Evolutionary conservation across 2,888 invertebrate species (phyloP).

Genomic region (Neria commutata): DNA sequence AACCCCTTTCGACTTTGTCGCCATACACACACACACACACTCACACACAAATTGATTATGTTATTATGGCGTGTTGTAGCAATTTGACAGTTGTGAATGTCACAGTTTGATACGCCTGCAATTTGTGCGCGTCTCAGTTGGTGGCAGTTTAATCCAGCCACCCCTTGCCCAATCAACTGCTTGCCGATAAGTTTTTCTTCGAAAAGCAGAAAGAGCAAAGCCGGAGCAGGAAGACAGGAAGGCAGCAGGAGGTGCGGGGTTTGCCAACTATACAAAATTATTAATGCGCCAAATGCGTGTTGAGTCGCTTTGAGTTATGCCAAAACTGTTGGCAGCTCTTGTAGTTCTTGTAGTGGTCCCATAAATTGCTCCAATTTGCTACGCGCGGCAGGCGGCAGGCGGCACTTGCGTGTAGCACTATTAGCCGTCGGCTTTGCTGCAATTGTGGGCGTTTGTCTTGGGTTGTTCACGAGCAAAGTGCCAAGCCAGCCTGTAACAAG

Average conservation of each 20-base stretch:
- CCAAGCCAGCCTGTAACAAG: too few relatives aligned
- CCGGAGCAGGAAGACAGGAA: background rate
- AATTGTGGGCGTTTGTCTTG: too few relatives aligned
- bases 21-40: too few relatives aligned
- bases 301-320: background rate
- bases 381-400: too few relatives aligned
- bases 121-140: background rate
- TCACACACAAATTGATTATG: slow-evolving; percentile 48
- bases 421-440: too few relatives aligned
- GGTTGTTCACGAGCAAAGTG: too few relatives aligned
- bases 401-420: too few relatives aligned
- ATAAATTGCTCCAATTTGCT: too few relatives aligned
- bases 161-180: background rate
- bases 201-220: background rate
- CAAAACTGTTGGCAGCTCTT: too few relatives aligned
- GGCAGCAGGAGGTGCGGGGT: background rate
- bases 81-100: slow-evolving; percentile 38
- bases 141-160: background rate
- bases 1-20: too few relatives aligned
- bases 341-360: too few relatives aligned
- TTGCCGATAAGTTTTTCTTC: background rate
- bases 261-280: too few relatives aligned
- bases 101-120: slow-evolving; percentile 37
- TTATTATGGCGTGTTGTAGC: slow-evolving; percentile 47
- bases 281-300: background rate